Conservation (phyloP, 2,797 vertebrate genomes). For the Pangasius mekongensis region DNA sequence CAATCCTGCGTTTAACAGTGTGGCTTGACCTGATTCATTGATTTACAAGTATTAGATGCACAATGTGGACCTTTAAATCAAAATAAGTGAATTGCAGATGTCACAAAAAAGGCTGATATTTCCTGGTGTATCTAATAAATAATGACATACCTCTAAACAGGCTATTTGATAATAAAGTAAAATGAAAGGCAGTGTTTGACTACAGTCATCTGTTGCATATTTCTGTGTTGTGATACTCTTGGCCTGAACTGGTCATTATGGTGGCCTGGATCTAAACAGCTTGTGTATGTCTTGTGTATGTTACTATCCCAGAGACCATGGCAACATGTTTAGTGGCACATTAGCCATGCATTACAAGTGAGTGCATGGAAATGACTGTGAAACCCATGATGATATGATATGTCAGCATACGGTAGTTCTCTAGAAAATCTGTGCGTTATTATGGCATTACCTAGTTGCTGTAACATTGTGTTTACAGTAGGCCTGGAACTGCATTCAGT, state of each 20-base stretch:
- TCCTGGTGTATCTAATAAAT: background rate
- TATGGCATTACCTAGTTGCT: background rate
- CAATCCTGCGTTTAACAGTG: background rate
- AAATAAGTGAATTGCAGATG: background rate
- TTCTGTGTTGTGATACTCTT: conserved; percentile 4
- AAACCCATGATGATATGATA: background rate
- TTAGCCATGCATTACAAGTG: conserved; percentile 10
- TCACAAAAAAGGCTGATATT: background rate
- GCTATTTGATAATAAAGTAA: conserved; percentile 22
- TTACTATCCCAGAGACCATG: background rate
- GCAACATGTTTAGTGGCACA: conserved; percentile 11
- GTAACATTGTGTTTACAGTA: background rate
- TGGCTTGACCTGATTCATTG: background rate
- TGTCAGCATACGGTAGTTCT: conserved; percentile 3
- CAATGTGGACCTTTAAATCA: background rate
- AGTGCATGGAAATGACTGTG: background rate
- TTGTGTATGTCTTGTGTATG: background rate
- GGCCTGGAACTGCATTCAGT: no score
- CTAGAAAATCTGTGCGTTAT: background rate
- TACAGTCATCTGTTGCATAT: conserved; percentile 21
- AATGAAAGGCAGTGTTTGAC: conserved; percentile 5
- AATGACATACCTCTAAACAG: conserved; percentile 18
- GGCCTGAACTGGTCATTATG: background rate
- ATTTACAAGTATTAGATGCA: conserved; percentile 11
- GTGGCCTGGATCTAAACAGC: background rate